Evolutionary conservation across 2,797 vertebrate genomes (phyloP), one percentile per base, ranked within the genome.

Genomic region (Heterohyrax brucei): DNA sequence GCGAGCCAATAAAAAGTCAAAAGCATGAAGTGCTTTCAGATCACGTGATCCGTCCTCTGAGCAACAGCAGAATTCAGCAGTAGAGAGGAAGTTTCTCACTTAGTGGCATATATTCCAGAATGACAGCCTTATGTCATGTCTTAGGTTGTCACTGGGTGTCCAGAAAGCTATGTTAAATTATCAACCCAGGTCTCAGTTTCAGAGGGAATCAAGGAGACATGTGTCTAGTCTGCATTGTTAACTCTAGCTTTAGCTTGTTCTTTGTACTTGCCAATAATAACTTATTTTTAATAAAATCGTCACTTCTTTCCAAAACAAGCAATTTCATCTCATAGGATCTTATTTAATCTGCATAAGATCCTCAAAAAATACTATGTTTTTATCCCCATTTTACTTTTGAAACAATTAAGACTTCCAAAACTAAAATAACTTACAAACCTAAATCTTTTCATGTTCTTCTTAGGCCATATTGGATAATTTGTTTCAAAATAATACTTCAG

Each of bases 401-500:
- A 22, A 18, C 61, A 95, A 64, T 78, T 56, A 88, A 88, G 5
- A 22, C 5, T 64, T 77, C 33, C 88, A 79, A 84, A 73, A 8
- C 21, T 84, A 53, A 92, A 44, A 61, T 92, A 44, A 70, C 28
- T 61, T 10, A 53, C 50, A 78, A 28, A 86, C 13, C n/a, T 46
- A 75, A 24, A 56, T 85, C 14, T 39, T 87, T 87, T 39, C 0
- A 50, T 6, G 53, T 94, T 53, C 18, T 26, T 33, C n/a, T 24
- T 46, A 28, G 53, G 19, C 10, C 12, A 64, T 13, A 72, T 18
- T 33, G 1, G 53, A 46, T 28, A 53, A 62, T 26, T 8, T 72
- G 24, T 53, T 72, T 78, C 12, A 84, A 79, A 73, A 64, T 84
- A 79, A 46, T 78, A 78, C 82, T 81, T 85, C 72, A 72, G 22